Base-by-base conservation (phyloP, 2,113 vertebrate species). In the Stigmatopora argus region DNA sequence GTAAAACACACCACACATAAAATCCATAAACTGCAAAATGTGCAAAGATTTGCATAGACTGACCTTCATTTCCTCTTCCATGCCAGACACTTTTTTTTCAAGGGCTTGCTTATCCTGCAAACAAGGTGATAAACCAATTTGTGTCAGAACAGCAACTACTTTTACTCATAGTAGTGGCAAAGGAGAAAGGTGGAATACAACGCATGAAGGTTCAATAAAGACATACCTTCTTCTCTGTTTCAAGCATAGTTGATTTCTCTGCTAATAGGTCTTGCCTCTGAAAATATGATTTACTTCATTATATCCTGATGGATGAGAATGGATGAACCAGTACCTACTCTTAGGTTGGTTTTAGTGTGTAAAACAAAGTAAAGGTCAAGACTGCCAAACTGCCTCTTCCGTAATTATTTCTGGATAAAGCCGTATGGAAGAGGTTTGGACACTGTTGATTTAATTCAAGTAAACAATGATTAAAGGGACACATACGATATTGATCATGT, bases 61-160 rank as follows among this genome's bases (percentile, higher is more conserved):
- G 70, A 98, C 96, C 96, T 99, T 98, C 84, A 99, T 81, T 73
- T 98, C 96, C 65, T 95, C 96, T 66, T 98, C 95, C 96, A 99
- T 98, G 83, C 95, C 93, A 3, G 96, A 95, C 72, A 98, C 95
- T 80, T 89, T 95, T 84, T 95, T 94, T 83, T 97, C 95, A 76
- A 99, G 87, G 77, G 89, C 91, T 82, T 94, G 90, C 79, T 95
- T 96, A 86, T 97, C 96, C 96, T 98, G 88, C 59, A 65, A 73
- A 73, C 55, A 26, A 61, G 13, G 38, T 9, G 38, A 31, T 6
- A 8, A 62, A 47, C 23, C 17, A 31, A 21, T n/a, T 61, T 12
- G 35, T 17, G 19, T 44, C 58, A n/a, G 35, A 14, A 57, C 71
- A 46, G 31, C 41, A 46, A 55, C 13, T 2, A 12, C 31, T 48